Conservation (phyloP, 2,113 vertebrate species). For the Sitta europaea region DNA sequence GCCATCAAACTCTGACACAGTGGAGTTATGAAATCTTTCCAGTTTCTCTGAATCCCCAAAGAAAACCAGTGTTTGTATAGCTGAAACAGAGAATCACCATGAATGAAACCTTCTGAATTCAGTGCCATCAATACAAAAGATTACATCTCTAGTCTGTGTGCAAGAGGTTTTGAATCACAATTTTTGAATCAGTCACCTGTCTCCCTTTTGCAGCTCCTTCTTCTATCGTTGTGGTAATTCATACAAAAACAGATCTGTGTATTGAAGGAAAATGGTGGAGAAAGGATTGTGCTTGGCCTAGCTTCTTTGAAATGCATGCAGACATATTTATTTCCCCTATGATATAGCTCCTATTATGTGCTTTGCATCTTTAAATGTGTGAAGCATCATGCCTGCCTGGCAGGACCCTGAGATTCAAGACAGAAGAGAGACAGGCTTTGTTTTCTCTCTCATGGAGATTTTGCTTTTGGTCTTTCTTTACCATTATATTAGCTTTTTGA, state of each 20-base stretch:
- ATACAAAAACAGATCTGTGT: rapidly evolving
- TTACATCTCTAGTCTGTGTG: not conserved
- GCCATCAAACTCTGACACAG: not conserved
- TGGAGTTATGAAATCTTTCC: not conserved
- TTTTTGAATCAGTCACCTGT: not conserved
- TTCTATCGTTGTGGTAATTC: not conserved
- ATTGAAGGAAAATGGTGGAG: not conserved
- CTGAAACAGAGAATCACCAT: not conserved
- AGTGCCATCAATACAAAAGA: not conserved
- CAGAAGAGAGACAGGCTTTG: slow-evolving; percentile 44
- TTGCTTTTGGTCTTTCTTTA: not conserved
- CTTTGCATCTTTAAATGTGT: slow-evolving; percentile 49
- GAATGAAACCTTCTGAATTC: not conserved
- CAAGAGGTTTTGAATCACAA: not conserved
- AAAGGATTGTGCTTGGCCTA: not conserved
- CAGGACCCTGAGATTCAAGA: slow-evolving; percentile 32
- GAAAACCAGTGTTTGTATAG: not conserved
- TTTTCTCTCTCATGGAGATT: slow-evolving; percentile 27
- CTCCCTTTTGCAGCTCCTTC: not conserved
- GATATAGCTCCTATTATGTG: slow-evolving; percentile 1
- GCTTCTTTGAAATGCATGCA: not conserved
- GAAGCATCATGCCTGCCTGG: slow-evolving; percentile 6
- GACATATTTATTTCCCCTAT: not conserved
- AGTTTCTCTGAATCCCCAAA: not conserved
- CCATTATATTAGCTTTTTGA: not conserved